These are phyloP conservation scores for Yponomeuta sedellus DNA, from an alignment of 2,888 invertebrate genomes.

Conservation along the genomic window DNA sequence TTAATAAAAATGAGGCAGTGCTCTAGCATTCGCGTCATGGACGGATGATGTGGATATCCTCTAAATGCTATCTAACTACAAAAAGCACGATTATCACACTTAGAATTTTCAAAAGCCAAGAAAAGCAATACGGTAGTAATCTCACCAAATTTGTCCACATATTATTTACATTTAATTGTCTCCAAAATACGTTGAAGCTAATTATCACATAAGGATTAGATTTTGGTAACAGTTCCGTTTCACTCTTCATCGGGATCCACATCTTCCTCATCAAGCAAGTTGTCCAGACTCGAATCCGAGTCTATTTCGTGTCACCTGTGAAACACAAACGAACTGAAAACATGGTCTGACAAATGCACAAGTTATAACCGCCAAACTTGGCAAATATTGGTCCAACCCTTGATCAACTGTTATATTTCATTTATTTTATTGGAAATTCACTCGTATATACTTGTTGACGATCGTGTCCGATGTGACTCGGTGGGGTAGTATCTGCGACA, in stretches of 20 bases:
- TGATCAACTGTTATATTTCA: too few relatives aligned
- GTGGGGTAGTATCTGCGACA: too few relatives aligned
- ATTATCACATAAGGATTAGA: background rate
- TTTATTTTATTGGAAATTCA: too few relatives aligned
- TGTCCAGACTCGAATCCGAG: constrained; percentile 74
- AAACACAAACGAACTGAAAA: constrained; percentile 19
- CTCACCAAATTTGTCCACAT: background rate
- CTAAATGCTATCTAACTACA: constrained; percentile 11
- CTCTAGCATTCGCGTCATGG: constrained; percentile 26
- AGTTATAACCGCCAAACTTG: too few relatives aligned
- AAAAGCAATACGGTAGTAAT: background rate
- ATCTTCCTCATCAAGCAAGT: constrained; percentile 61
- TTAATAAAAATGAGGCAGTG: background rate
- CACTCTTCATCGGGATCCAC: constrained; percentile 54
- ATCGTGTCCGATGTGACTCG: too few relatives aligned
- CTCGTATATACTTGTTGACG: too few relatives aligned
- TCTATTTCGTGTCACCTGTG: constrained; percentile 71
- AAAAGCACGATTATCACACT: constrained; percentile 12
- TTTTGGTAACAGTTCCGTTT: background rate
- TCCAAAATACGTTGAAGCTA: background rate
- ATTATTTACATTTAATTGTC: background rate
- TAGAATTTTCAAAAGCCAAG: constrained; percentile 12
- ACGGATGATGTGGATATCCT: constrained; percentile 26
- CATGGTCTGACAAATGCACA: background rate
- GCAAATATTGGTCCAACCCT: too few relatives aligned